Evolutionary conservation across 1,140 invertebrate genomes (phyloP).

Genomic region (Pararge aegeria): DNA sequence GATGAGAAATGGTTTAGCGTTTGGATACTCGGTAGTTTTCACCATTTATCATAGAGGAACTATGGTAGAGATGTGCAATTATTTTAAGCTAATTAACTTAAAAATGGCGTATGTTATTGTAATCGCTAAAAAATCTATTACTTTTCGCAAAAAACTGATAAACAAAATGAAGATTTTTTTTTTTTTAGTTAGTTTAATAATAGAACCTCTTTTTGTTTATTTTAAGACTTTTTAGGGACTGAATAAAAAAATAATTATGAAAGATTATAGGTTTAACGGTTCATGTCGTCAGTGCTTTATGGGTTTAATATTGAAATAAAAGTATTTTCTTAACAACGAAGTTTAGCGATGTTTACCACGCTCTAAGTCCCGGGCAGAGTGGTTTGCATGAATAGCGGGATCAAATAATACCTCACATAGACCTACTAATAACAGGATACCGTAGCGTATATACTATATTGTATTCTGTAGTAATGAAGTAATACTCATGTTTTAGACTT

Average conservation of each 20-base stretch:
- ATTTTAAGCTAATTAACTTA: too few relatives aligned
- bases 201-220: too few relatives aligned
- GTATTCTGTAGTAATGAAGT: constrained; percentile 10
- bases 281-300: constrained; percentile 7
- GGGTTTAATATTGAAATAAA: constrained; percentile 18
- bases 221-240: background rate
- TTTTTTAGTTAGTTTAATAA: too few relatives aligned
- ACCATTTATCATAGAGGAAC: background rate
- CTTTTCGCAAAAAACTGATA: too few relatives aligned
- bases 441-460: constrained; percentile 23
- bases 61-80: background rate
- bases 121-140: too few relatives aligned
- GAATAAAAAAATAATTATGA: constrained; percentile 4
- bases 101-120: too few relatives aligned
- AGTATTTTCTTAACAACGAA: constrained; percentile 20
- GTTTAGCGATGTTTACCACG: constrained; percentile 26
- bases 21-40: background rate
- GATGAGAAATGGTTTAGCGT: constrained; percentile 24
- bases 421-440: constrained; percentile 28
- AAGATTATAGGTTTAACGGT: constrained; percentile 4
- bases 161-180: too few relatives aligned
- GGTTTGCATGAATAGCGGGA: constrained; percentile 33
- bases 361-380: constrained; percentile 21
- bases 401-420: constrained; percentile 27
- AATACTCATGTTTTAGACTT: background rate